Evolutionary conservation across 2,888 invertebrate genomes (phyloP), one percentile per base, ranked within the genome.

Genomic region (Allygus modestus): DNA sequence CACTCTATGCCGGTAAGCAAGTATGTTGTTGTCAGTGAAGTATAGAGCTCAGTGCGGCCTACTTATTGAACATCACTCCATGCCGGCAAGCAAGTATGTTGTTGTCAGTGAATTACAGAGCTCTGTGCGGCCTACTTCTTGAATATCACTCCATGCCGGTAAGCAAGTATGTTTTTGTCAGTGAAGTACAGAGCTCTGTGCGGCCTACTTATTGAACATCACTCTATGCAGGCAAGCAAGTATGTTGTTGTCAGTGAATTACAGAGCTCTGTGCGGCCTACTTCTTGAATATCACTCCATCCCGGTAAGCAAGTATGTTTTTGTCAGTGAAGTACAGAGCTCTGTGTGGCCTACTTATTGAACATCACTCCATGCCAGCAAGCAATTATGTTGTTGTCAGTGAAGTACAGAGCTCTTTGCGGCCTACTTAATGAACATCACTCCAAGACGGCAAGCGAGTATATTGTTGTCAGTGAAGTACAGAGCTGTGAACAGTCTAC

Each of bases 1-100:
- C 2, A 12, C 7, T 2, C 20, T 12, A 1, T 58, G 7, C 17
- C 58, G 20, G 20, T 58, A 20, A n/a, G n/a, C n/a, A 58, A 58
- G 58, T 58, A 58, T 12, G 17, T 46, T 15, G 46, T 12, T 46
- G 46, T 46, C 58, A 58, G 58, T 58, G 58, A 58, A 58, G 58
- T 58, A 23, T 20, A 23, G 58, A 20, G 58, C 26, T 9, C 58
- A 58, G 58, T 2, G 58, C 58, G 58, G 58, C 58, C 58, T 26
- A 58, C 46, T 46, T 15, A 7, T 5, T 20, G 58, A 2, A 58
- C 58, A 23, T 58, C 23, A 58, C 51, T 17, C 2, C 51, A 7
- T 7, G 51, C 15, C 7, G 11, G 37, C 4, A 17, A 15, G 4
- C 4, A 2, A 51, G 51, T 15, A 17, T n/a, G 51, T n/a, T 2